Percentiles rank a stretch among this genome's conserved stretches.
Evolutionary conservation across 2,888 invertebrate species (phyloP).

Genomic region (Sarcophaga carnaria): DNA sequence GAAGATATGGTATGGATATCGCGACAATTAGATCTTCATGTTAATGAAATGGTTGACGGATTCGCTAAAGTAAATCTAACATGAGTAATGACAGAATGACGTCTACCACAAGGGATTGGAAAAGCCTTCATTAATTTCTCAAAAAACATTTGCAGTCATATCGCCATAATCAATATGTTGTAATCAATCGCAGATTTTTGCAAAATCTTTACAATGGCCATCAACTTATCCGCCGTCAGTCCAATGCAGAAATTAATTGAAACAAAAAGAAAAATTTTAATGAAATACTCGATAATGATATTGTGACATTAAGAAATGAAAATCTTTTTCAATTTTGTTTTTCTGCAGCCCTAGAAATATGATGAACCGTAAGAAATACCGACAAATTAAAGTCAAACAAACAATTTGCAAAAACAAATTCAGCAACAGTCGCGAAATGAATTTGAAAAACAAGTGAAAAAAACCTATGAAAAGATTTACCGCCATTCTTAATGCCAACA

Average conservation of each 20-base stretch:
- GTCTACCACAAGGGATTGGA: no score
- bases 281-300: conserved; percentile 17
- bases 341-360: not conserved
- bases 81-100: no score
- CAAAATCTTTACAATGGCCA: conserved; percentile 65
- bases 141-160: no score
- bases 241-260: conserved; percentile 26
- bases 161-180: no score
- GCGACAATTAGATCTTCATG: no score
- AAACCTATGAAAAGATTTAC: conserved; percentile 28
- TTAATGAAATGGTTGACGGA: no score
- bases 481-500: conserved; percentile 32
- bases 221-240: conserved; percentile 60
- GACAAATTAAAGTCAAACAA: conserved; percentile 32
- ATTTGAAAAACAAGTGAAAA: conserved; percentile 35
- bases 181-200: not conserved
- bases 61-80: no score
- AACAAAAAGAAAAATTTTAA: conserved; percentile 22
- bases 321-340: conserved; percentile 3
- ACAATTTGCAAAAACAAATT: conserved; percentile 17
- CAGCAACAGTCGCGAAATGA: conserved; percentile 12
- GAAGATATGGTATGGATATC: no score
- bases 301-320: conserved; percentile 25
- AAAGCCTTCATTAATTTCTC: no score
- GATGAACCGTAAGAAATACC: not conserved